Base-by-base conservation (phyloP, 2,113 vertebrate genomes). In the Ptilonorhynchus violaceus region DNA sequence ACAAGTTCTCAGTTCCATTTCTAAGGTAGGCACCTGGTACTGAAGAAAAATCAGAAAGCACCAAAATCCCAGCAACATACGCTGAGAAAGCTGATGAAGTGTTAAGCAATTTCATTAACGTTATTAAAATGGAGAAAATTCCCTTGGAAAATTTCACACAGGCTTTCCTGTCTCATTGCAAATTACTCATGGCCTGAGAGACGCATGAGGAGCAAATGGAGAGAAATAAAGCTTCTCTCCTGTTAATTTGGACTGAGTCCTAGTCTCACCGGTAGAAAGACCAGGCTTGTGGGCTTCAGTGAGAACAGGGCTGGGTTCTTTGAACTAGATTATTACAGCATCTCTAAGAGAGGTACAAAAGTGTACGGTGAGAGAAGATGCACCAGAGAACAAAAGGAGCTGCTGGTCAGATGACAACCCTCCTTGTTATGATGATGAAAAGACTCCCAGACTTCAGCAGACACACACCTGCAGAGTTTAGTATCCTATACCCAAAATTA, bases 121-220 rank as follows among this genome's bases (percentile, higher is more conserved):
- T 93, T 89, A 93, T 91, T 93, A 87, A 96, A 95, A 89, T 7
- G 13, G 3, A 93, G 62, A 95, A 91, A 95, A 92, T 72, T 94
- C 86, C 76, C 94, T 85, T 87, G 88, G 93, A 96, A 96, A 91
- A 95, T 69, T 92, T 95, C 88, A 75, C 89, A 91, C 52, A 87
- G 73, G 66, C 59, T 94, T 89, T 94, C 76, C 53, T 0, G 0
- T 76, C 79, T 92, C 5, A 0, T 35, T 86, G 90, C 64, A 86
- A 68, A 93, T 94, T 94, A 95, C 88, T 96, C 92, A 91, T 8
- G 56, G 82, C 75, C 88, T 86, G 22, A 85, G 68, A 96, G 53
- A 96, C 3, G 1, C 0, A 0, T 69, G 88, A 91, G 77, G 80
- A 92, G 84, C 80, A 94, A 92, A 89, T 3, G 16, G 56, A 95